Evolutionary conservation across 92 coral and sea anemone species (phyloP), one percentile per base, ranked within the genome.

Genomic region (Actinernus sp.): DNA sequence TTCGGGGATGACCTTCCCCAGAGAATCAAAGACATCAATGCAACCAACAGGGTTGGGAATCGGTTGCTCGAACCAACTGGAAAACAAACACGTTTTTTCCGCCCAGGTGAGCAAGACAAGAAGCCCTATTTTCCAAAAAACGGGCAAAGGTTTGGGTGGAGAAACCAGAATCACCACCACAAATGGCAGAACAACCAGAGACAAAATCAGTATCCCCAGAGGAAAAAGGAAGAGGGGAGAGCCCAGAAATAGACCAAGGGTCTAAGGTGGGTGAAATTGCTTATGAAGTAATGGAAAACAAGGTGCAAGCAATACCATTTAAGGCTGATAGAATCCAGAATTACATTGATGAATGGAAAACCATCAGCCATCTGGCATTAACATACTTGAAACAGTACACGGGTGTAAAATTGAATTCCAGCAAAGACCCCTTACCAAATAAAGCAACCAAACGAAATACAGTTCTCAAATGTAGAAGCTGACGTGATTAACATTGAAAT

Each of bases 1-100:
- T 71, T 69, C 61, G 87, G 87, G 24, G 79, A 70, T 70, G 86
- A 79, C 33, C 61, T 61, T 33, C 37, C 78, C 23, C 52, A 59
- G 26, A 78, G 61, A 49, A 62, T 79, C 21, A 71, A 61, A 55
- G 86, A 61, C 30, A 79, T 79, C 55, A 72, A 63, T 47, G 38
- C 64, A 30, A 79, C 87, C 16, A 81, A 63, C 55, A 44, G 66
- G 44, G 87, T 80, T 51, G 49, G 83, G 19, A 61, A 39, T 27
- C 25, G 37, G 1, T 25, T 61, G 23, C 54, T 61, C 28, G 39
- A 61, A 25, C 26, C 25, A 20, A 40, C 14, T n/a, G 40, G 26
- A 31, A 30, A 20, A 0, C 41, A 36, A 36, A 36, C 14, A 6
- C 41, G 6, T 36, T 36, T 6, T 36, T 14, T 36, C 41, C 6